A percentile compares a stretch with the other conserved stretches of the same genome.
These are phyloP conservation scores for Aleiodes leptofemur DNA, from an alignment of 2,888 invertebrate genomes.

Conservation along the genomic window DNA sequence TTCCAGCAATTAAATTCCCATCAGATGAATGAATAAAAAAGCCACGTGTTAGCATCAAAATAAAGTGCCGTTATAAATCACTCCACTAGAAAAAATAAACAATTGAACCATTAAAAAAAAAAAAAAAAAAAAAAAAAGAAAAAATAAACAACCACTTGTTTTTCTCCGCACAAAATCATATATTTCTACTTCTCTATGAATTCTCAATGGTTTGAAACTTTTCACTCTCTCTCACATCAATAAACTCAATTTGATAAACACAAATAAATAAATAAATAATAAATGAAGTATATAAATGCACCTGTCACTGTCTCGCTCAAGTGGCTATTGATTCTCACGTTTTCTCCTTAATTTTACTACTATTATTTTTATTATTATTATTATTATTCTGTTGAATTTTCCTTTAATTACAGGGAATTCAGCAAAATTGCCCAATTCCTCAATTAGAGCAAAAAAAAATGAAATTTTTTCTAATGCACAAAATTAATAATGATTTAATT, in stretches of 20 bases:
- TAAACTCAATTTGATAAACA: neutral
- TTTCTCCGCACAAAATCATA: no score
- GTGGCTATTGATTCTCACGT: constrained; percentile 24
- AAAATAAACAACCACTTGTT: constrained; percentile 13
- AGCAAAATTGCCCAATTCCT: neutral
- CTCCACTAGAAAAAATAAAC: neutral
- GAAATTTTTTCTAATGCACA: neutral
- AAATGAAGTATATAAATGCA: constrained; percentile 7
- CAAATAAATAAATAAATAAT: neutral
- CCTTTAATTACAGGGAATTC: neutral
- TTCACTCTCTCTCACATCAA: neutral
- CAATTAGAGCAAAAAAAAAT: neutral
- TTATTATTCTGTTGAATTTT: neutral
- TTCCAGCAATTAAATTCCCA: neutral
- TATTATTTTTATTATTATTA: neutral
- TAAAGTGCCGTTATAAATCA: neutral
- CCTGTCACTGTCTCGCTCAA: neutral
- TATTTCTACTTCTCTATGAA: neutral
- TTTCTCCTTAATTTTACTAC: neutral
- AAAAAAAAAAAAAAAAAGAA: neutral
- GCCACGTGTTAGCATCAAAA: neutral
- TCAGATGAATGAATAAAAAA: neutral
- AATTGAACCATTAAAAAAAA: neutral
- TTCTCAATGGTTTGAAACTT: constrained; percentile 2
- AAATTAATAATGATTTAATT: neutral